phyloP scores from a whole-genome alignment of 2,113 vertebrate species.

The Etheostoma cragini region DNA sequence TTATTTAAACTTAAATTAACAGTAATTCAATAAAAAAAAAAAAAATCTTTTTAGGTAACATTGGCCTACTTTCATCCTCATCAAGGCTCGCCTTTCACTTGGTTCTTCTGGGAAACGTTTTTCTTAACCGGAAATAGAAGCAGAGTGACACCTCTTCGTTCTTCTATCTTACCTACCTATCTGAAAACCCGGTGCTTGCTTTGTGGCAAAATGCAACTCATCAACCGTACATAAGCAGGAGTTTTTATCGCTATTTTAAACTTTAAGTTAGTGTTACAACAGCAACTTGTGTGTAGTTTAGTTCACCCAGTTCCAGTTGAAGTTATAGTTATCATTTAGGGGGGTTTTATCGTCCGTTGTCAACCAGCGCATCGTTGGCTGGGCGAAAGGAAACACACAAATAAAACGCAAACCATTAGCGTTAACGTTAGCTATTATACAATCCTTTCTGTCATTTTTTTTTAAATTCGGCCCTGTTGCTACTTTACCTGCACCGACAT shows the following conservation, averaged over 20 bases:
- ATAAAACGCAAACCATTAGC: not conserved
- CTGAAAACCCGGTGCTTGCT: conserved; percentile 14
- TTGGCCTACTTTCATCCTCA: not conserved
- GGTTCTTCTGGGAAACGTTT: not conserved
- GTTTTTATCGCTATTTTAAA: conserved; percentile 34
- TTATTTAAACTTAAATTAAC: not conserved
- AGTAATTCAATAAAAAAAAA: no score
- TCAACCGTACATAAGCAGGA: not conserved
- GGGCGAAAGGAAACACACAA: conserved; percentile 22
- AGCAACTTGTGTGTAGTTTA: not conserved
- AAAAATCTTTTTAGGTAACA: no score
- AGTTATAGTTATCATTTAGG: not conserved
- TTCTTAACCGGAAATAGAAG: not conserved
- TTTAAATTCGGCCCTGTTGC: not conserved
- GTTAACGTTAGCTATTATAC: not conserved
- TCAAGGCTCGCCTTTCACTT: not conserved
- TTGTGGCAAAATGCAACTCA: not conserved
- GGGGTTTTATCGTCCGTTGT: not conserved
- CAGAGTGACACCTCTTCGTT: conserved; percentile 31
- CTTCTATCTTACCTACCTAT: not conserved
- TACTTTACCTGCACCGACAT: conserved; percentile 66
- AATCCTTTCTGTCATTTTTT: not conserved
- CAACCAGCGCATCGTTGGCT: conserved; percentile 4
- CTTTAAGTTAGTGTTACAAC: not conserved
- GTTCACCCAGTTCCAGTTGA: not conserved